Conservation (phyloP, 2,888 invertebrate species). For the Drosophila hawaiiensis region DNA sequence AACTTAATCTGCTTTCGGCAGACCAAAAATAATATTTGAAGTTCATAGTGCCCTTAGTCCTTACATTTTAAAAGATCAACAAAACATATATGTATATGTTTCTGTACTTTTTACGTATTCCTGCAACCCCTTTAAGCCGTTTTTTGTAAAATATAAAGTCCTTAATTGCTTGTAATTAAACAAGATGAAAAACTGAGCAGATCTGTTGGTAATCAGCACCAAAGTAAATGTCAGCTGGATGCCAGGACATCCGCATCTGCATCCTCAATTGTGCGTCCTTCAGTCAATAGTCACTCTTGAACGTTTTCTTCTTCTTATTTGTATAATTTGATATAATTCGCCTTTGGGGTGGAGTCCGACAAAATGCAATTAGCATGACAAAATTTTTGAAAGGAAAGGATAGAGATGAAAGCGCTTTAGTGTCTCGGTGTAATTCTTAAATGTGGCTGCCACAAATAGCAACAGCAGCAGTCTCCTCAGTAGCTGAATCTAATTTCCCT, state of each 20-base stretch:
- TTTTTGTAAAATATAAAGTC: background rate
- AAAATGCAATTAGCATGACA: constrained; percentile 69
- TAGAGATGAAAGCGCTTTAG: constrained; percentile 21
- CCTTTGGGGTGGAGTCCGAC: constrained; percentile 33
- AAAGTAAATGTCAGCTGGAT: constrained; percentile 15
- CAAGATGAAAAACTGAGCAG: constrained; percentile 4
- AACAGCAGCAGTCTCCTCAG: background rate
- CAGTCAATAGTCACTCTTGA: constrained; percentile 23
- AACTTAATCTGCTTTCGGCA: background rate
- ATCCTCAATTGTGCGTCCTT: constrained; percentile 37
- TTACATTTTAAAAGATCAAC: background rate
- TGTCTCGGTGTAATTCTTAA: constrained; percentile 10
- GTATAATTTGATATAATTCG: constrained; percentile 40
- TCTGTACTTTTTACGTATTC: background rate
- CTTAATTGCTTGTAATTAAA: constrained; percentile 27
- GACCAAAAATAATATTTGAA: background rate
- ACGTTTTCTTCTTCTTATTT: constrained; percentile 32
- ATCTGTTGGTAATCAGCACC: constrained; percentile 24
- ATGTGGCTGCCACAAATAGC: constrained; percentile 12
- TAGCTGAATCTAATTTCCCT: constrained; percentile 1
- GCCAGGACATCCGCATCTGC: constrained; percentile 15
- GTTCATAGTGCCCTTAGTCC: too few species aligned
- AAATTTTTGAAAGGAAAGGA: background rate
- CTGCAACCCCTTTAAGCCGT: background rate
- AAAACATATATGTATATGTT: background rate